A percentile compares a stretch with the other conserved stretches of the same genome.
Evolutionary conservation across 1,140 invertebrate genomes (phyloP).

Genomic region (Lanistes nyassanus): DNA sequence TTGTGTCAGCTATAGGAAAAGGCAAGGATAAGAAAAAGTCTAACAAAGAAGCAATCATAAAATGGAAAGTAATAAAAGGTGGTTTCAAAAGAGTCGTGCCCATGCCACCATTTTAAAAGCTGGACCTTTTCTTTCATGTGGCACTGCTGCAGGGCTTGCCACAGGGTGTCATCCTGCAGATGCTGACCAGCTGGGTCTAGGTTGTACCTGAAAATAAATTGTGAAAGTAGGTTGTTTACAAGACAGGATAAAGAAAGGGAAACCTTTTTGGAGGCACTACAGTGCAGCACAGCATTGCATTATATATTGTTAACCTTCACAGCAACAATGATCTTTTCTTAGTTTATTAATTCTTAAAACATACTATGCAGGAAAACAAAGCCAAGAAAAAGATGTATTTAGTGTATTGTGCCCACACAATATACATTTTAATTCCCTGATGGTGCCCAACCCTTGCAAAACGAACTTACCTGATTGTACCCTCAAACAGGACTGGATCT

Average conservation of each 20-base stretch:
- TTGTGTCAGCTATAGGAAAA: too few relatives aligned
- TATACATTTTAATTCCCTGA: background rate
- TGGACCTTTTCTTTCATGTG: slow-evolving; percentile 71
- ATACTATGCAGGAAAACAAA: background rate
- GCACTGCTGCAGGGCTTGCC: slow-evolving; percentile 73
- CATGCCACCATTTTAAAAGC: slow-evolving; percentile 68
- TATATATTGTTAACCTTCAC: too few relatives aligned
- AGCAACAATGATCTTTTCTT: too few relatives aligned
- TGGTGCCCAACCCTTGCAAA: background rate
- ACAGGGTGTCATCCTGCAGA: slow-evolving; percentile 71
- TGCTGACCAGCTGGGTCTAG: slow-evolving; percentile 74
- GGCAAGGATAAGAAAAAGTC: background rate
- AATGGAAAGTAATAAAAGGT: too few relatives aligned
- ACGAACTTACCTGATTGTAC: slow-evolving; percentile 54
- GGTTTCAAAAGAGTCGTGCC: too few relatives aligned
- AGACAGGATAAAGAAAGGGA: too few relatives aligned
- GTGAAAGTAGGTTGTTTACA: too few relatives aligned
- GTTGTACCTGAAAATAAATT: slow-evolving; percentile 67
- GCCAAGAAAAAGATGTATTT: background rate
- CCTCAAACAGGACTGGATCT: slow-evolving; percentile 68
- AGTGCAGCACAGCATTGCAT: too few relatives aligned
- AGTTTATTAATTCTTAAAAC: background rate
- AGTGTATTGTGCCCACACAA: background rate
- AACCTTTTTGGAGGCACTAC: too few relatives aligned
- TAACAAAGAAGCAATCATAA: slow-evolving; percentile 69